Conservation (phyloP, 1,140 invertebrate species). For the Cydia pomonella region DNA sequence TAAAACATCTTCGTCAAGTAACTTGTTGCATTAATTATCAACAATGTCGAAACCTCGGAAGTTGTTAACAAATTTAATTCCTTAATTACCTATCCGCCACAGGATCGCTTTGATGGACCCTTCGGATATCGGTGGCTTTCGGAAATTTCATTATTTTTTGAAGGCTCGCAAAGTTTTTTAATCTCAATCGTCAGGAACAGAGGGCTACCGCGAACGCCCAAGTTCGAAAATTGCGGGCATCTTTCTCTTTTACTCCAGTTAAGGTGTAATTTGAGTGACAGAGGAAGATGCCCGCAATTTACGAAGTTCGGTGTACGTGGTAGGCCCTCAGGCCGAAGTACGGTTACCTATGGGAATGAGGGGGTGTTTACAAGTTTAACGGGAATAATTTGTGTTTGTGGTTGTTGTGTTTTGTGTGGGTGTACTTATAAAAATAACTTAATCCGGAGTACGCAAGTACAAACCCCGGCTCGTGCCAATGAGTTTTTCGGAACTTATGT, state of each 20-base stretch:
- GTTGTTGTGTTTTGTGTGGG: too few species aligned
- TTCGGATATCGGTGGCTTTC: not conserved
- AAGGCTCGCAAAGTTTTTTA: constrained; percentile 20
- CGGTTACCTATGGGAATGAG: constrained; percentile 11
- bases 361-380: not conserved
- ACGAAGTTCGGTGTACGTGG: too few species aligned
- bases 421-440: too few species aligned
- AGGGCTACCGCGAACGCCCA: too few species aligned
- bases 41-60: not conserved
- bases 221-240: too few species aligned
- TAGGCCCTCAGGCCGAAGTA: constrained; percentile 5
- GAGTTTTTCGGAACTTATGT: too few species aligned
- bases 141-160: constrained; percentile 31
- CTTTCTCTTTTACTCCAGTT: too few species aligned
- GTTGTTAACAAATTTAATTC: constrained; percentile 18
- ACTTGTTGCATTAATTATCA: constrained; percentile 25
- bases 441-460: too few species aligned
- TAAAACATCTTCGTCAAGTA: not conserved
- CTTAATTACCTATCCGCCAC: constrained; percentile 22
- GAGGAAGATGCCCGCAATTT: too few species aligned
- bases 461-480: too few species aligned
- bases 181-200: constrained; percentile 21
- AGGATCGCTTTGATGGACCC: constrained; percentile 16
- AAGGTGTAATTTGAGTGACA: too few species aligned
- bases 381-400: not conserved